These are phyloP conservation scores for Eremobia ochroleuca DNA, from an alignment of 2,888 invertebrate species.

Conservation along the genomic window DNA sequence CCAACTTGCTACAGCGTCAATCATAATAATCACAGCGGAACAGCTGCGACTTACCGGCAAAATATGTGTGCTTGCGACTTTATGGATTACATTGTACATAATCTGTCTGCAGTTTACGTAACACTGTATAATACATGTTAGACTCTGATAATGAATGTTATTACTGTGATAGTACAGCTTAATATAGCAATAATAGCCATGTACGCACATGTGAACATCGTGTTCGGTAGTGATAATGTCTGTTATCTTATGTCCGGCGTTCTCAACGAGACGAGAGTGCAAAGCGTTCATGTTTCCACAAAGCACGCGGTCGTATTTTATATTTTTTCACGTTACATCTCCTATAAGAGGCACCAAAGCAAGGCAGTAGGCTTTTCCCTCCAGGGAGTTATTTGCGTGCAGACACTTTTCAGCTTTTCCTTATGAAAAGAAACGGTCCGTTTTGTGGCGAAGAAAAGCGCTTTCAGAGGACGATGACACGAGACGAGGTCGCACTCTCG, in stretches of 20 bases:
- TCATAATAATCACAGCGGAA: conserved; percentile 81
- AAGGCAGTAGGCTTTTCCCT: conserved; percentile 90
- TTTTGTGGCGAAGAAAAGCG: conserved; percentile 90
- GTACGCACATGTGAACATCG: conserved; percentile 20
- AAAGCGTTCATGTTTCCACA: conserved; percentile 71
- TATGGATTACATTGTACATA: conserved; percentile 47
- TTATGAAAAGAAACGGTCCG: conserved; percentile 91
- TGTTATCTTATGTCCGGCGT: conserved; percentile 39
- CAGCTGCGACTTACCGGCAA: conserved; percentile 75
- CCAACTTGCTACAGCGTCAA: conserved; percentile 83
- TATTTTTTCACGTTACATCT: conserved; percentile 85
- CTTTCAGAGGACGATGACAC: conserved; percentile 91
- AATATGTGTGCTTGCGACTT: conserved; percentile 56
- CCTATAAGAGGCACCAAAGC: conserved; percentile 84
- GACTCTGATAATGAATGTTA: conserved; percentile 45
- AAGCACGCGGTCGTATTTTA: conserved; percentile 79
- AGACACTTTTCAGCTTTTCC: conserved; percentile 91
- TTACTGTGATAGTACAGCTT: conserved; percentile 32
- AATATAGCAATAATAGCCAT: conserved; percentile 26
- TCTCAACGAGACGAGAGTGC: conserved; percentile 58
- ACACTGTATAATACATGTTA: conserved; percentile 31
- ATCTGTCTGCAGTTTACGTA: conserved; percentile 39
- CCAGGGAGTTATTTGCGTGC: conserved; percentile 90
- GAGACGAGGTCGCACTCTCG: conserved; percentile 90
- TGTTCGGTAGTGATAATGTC: conserved; percentile 16